Conservation (phyloP, 2,113 vertebrate species). For the Daubentonia madagascariensis region DNA sequence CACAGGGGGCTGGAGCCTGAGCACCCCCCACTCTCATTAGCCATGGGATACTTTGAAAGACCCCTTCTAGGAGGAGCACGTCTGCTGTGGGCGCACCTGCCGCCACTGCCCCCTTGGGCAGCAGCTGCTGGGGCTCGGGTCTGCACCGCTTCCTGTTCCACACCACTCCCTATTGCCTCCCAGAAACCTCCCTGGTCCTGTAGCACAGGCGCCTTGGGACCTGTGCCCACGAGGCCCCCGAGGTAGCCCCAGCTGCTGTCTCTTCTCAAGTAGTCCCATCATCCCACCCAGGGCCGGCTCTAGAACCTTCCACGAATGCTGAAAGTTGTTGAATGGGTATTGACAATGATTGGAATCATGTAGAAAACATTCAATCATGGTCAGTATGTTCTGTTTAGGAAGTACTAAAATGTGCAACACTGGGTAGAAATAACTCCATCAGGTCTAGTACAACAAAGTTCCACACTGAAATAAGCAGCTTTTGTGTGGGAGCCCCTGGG, state of each 20-base stretch:
- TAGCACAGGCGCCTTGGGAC: neutral
- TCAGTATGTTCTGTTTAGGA: neutral
- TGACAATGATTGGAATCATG: neutral
- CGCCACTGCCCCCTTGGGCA: no score
- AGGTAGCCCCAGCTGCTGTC: neutral
- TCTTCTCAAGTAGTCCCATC: neutral
- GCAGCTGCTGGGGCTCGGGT: neutral
- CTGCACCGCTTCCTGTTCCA: neutral
- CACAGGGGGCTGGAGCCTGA: neutral
- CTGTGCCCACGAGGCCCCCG: accelerated
- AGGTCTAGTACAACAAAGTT: neutral
- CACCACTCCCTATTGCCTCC: neutral
- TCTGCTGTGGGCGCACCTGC: no score
- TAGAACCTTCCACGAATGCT: neutral
- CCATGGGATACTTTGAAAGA: neutral
- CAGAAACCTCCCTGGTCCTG: neutral
- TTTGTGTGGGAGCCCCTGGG: neutral
- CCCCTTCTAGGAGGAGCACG: neutral
- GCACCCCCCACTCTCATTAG: neutral
- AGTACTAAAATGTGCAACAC: neutral
- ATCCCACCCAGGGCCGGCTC: no score
- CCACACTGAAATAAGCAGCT: neutral
- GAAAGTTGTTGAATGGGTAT: neutral
- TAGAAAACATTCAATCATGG: neutral
- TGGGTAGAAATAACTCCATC: neutral